Conservation (phyloP, 2,888 invertebrate species). For the Eristalinus aeneus region DNA sequence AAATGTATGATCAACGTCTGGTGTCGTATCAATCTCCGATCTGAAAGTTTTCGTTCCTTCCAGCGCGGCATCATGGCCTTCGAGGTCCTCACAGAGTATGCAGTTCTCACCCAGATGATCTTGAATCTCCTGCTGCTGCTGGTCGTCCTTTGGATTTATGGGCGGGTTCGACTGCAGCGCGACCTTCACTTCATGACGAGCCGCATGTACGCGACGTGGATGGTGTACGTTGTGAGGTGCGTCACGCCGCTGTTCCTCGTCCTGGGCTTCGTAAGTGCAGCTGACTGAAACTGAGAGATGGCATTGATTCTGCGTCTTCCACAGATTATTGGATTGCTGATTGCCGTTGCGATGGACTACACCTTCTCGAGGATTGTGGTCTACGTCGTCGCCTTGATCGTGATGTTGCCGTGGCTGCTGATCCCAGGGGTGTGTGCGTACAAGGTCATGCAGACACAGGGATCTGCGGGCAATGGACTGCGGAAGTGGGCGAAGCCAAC, state of each 20-base stretch:
- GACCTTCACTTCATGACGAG: slow-evolving; percentile 88
- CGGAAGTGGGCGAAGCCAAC: slow-evolving; percentile 75
- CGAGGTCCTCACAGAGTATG: slow-evolving; percentile 48
- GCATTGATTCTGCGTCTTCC: slow-evolving; percentile 8
- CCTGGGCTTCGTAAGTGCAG: slow-evolving; percentile 40
- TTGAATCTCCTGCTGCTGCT: slow-evolving; percentile 89
- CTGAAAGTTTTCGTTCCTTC: not conserved
- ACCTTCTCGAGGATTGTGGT: slow-evolving; percentile 41
- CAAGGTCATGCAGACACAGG: slow-evolving; percentile 74
- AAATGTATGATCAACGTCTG: slow-evolving; percentile 60
- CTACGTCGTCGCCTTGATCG: slow-evolving; percentile 21
- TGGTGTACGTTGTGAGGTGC: slow-evolving; percentile 82
- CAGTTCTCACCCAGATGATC: slow-evolving; percentile 85
- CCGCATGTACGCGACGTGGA: slow-evolving; percentile 81
- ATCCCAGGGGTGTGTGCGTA: slow-evolving; percentile 76
- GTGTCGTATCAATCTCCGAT: not conserved
- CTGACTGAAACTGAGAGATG: not conserved
- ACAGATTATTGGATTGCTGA: slow-evolving; percentile 49
- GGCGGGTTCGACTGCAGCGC: slow-evolving; percentile 82
- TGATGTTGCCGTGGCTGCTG: slow-evolving; percentile 74
- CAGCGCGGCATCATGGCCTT: slow-evolving; percentile 60
- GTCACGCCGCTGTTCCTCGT: slow-evolving; percentile 84
- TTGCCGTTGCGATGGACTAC: slow-evolving; percentile 25
- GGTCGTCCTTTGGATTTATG: slow-evolving; percentile 90
- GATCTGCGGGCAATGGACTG: slow-evolving; percentile 74